Conservation (phyloP, 2,888 invertebrate genomes). For the Podotricha telesiphe region DNA sequence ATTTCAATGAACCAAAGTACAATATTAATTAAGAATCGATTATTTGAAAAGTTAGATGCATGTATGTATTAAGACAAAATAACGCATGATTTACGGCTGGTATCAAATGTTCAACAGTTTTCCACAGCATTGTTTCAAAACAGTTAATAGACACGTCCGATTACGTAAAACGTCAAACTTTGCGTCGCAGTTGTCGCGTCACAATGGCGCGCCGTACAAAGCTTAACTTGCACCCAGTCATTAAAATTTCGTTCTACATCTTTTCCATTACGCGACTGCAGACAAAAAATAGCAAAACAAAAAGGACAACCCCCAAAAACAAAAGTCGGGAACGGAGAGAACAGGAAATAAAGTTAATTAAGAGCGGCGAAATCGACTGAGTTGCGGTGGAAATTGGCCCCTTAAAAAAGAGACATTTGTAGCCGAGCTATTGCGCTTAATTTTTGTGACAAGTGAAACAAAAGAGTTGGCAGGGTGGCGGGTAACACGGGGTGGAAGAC, state of each 20-base stretch:
- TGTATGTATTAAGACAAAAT: background rate
- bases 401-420: constrained; percentile 83
- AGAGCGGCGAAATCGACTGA: constrained; percentile 83
- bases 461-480: constrained; percentile 77
- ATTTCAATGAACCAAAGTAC: constrained; percentile 5
- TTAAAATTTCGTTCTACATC: constrained; percentile 83
- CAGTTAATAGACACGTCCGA: constrained; percentile 63
- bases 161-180: constrained; percentile 71
- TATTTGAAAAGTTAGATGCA: background rate
- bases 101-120: constrained; percentile 32
- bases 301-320: constrained; percentile 76
- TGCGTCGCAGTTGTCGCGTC: constrained; percentile 59
- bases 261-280: constrained; percentile 81
- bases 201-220: constrained; percentile 76
- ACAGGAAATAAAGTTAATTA: constrained; percentile 84
- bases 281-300: constrained; percentile 81
- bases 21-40: background rate
- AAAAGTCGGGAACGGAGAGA: constrained; percentile 80
- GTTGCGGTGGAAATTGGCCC: constrained; percentile 83
- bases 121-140: constrained; percentile 59
- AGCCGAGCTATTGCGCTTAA: constrained; percentile 82
- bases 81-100: constrained; percentile 19
- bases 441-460: constrained; percentile 84
- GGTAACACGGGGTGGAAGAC: constrained; percentile 54
- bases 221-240: constrained; percentile 79